These are phyloP conservation scores for Streptopelia turtur DNA, from an alignment of 2,797 vertebrate species.

Conservation along the genomic window DNA sequence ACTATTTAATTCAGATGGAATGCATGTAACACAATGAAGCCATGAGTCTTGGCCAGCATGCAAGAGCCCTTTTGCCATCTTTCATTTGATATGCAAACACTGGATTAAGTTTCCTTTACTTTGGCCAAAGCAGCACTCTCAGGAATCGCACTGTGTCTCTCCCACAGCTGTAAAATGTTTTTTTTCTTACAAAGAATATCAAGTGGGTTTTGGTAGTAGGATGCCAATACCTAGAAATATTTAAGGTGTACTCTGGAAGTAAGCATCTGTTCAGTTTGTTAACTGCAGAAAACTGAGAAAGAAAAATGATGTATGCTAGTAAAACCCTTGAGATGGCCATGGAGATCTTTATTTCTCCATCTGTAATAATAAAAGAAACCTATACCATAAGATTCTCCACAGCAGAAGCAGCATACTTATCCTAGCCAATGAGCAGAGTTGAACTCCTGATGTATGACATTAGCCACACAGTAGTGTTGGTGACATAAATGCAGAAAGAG, in stretches of 20 bases:
- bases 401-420: neutral
- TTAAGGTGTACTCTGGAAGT: slow-evolving; percentile 28
- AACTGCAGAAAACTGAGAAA: slow-evolving; percentile 29
- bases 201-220: slow-evolving; percentile 1
- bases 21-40: slow-evolving; percentile 52
- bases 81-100: slow-evolving; percentile 60
- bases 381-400: neutral
- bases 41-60: slow-evolving; percentile 1
- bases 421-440: neutral
- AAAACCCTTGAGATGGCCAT: neutral
- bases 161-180: slow-evolving; percentile 36
- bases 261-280: slow-evolving; percentile 1
- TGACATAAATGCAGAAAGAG: neutral
- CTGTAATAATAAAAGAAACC: neutral
- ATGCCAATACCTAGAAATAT: slow-evolving; percentile 35
- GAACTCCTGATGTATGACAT: neutral
- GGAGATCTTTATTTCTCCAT: slow-evolving; percentile 20
- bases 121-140: slow-evolving; percentile 21
- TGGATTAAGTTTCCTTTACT: slow-evolving; percentile 58
- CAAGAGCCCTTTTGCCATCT: slow-evolving; percentile 27
- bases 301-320: neutral
- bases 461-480: neutral
- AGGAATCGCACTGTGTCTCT: neutral
- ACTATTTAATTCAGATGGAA: slow-evolving; percentile 56
- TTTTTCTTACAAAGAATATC: neutral